These are phyloP conservation scores for Dallia pectoralis DNA, from an alignment of 2,797 vertebrate genomes.

Conservation along the genomic window DNA sequence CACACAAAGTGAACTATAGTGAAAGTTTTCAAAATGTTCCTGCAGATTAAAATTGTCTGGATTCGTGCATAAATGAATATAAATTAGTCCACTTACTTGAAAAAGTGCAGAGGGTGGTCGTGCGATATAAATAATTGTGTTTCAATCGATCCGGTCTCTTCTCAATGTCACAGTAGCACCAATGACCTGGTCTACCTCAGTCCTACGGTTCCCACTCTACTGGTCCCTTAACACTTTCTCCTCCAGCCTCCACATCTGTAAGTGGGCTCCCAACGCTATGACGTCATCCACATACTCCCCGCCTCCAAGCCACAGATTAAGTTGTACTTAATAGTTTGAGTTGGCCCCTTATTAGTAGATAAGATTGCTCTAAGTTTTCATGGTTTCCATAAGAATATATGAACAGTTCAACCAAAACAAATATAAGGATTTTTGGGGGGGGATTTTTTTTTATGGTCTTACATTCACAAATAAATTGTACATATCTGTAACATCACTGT, in stretches of 20 bases:
- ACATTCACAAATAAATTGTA: too few species aligned
- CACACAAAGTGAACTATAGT: neutral
- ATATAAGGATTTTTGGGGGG: too few species aligned
- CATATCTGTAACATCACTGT: too few species aligned
- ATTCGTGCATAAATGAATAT: neutral
- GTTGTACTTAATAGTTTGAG: neutral
- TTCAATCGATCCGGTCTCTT: slow-evolving; percentile 23
- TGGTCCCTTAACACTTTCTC: neutral
- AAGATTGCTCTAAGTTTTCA: neutral
- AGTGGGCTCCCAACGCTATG: slow-evolving; percentile 51
- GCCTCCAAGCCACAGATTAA: slow-evolving; percentile 52
- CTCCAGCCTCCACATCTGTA: neutral
- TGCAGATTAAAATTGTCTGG: neutral
- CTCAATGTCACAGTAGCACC: slow-evolving; percentile 16
- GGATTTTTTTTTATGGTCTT: too few species aligned
- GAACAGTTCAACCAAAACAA: neutral
- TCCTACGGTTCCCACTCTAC: slow-evolving; percentile 38
- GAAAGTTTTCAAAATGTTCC: neutral
- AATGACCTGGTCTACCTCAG: slow-evolving; percentile 27
- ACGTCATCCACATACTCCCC: slow-evolving; percentile 63
- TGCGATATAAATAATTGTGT: neutral
- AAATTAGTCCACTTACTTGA: slow-evolving; percentile 44
- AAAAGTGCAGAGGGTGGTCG: neutral
- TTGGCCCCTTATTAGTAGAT: neutral
- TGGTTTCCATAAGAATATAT: neutral